These are phyloP conservation scores for Chamaetylas fuelleborni DNA, from an alignment of 2,113 vertebrate genomes.

Conservation along the genomic window DNA sequence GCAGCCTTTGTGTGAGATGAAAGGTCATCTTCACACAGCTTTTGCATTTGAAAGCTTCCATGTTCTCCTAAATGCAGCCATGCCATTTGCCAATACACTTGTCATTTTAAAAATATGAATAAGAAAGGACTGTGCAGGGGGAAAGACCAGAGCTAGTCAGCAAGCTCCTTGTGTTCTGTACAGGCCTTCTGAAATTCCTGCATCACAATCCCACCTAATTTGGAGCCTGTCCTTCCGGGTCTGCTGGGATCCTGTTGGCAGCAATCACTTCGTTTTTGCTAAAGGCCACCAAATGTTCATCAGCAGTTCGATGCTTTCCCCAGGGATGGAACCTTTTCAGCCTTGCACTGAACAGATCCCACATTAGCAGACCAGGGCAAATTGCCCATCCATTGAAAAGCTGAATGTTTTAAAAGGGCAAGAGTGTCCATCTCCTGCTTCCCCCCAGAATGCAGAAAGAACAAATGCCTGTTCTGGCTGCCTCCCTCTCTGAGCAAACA, in stretches of 20 bases:
- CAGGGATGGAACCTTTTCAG: constrained; percentile 70
- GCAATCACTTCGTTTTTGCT: constrained; percentile 29
- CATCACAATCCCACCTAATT: constrained; percentile 54
- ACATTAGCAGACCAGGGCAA: constrained; percentile 61
- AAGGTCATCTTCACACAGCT: background rate
- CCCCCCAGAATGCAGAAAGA: background rate
- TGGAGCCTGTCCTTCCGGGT: constrained; percentile 48
- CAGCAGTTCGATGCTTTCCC: constrained; percentile 54
- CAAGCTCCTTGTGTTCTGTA: background rate
- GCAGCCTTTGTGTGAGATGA: background rate
- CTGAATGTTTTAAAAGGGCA: constrained; percentile 61
- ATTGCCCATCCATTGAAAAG: constrained; percentile 57
- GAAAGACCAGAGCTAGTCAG: background rate
- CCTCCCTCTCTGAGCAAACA: background rate
- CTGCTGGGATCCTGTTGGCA: constrained; percentile 67
- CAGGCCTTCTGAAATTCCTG: constrained; percentile 38
- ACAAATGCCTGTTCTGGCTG: constrained; percentile 12
- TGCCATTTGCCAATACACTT: constrained; percentile 21
- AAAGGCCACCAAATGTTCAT: constrained; percentile 76
- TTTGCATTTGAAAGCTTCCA: background rate
- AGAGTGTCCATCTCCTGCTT: constrained; percentile 53
- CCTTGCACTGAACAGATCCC: constrained; percentile 62
- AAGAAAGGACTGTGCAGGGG: background rate
- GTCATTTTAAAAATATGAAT: constrained; percentile 6
- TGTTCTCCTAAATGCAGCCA: background rate